Conservation (phyloP, 2,113 vertebrate genomes). For the Coregonus clupeaformis region DNA sequence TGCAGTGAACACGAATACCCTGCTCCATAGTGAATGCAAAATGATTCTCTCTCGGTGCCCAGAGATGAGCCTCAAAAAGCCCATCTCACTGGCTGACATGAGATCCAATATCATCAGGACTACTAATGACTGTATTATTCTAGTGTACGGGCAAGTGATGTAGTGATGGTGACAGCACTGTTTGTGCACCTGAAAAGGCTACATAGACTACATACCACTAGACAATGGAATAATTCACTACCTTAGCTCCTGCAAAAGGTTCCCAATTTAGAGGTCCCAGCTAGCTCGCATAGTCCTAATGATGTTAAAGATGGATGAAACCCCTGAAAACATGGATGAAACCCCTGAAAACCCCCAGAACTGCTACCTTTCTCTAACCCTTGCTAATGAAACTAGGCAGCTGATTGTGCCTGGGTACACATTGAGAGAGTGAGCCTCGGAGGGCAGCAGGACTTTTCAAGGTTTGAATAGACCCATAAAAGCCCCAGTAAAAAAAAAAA, state of each 20-base stretch:
- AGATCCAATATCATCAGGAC: slow-evolving; percentile 11
- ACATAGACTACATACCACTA: slow-evolving; percentile 15
- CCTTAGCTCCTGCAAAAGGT: background rate
- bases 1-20: background rate
- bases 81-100: slow-evolving; percentile 13
- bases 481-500: background rate
- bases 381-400: background rate
- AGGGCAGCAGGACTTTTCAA: background rate
- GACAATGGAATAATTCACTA: background rate
- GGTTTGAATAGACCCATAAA: slow-evolving; percentile 2
- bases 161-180: slow-evolving; percentile 24
- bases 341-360: background rate
- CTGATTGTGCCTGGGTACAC: slow-evolving; percentile 1
- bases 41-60: slow-evolving; percentile 11
- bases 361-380: background rate
- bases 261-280: background rate
- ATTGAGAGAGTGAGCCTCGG: background rate
- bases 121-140: slow-evolving; percentile 38
- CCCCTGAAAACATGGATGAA: background rate
- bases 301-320: background rate
- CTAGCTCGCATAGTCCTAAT: background rate
- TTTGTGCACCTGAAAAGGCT: slow-evolving; percentile 38
- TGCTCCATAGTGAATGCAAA: slow-evolving; percentile 38
- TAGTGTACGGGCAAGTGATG: slow-evolving; percentile 12
- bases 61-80: slow-evolving; percentile 15